These are phyloP conservation scores for Drosophila busckii DNA, from an alignment of 1,140 invertebrate species.

Conservation along the genomic window DNA sequence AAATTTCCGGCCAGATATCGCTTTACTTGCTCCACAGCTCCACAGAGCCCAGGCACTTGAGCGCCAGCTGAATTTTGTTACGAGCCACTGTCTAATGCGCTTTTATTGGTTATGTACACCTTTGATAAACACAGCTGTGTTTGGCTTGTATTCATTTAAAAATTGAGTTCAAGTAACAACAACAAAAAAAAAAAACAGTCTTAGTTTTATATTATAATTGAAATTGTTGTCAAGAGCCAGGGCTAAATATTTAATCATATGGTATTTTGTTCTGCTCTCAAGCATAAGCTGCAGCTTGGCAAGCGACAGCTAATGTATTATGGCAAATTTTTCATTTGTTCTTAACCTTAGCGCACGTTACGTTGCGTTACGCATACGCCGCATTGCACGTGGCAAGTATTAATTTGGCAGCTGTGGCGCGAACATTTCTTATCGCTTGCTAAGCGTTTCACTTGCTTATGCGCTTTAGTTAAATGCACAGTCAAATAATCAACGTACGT, in stretches of 20 bases:
- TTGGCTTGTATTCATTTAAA: too few species aligned
- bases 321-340: conserved; percentile 54
- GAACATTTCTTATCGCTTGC: neutral
- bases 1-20: conserved; percentile 62
- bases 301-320: conserved; percentile 46
- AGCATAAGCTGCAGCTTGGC: too few species aligned
- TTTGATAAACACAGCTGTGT: too few species aligned
- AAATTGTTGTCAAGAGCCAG: too few species aligned
- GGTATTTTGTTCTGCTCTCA: too few species aligned
- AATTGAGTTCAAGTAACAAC: too few species aligned
- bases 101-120: too few species aligned
- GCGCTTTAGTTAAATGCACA: conserved; percentile 22
- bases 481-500: conserved; percentile 35
- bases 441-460: conserved; percentile 17
- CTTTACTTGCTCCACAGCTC: conserved; percentile 30
- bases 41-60: conserved; percentile 2
- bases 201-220: too few species aligned
- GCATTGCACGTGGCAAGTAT: conserved; percentile 60
- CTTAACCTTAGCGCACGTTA: conserved; percentile 12
- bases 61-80: too few species aligned
- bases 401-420: conserved; percentile 47
- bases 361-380: conserved; percentile 46
- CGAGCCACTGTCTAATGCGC: too few species aligned
- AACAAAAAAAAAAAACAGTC: too few species aligned
- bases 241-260: too few species aligned